Conservation (phyloP, 2,113 vertebrate species). For the Empidonax alnorum region DNA sequence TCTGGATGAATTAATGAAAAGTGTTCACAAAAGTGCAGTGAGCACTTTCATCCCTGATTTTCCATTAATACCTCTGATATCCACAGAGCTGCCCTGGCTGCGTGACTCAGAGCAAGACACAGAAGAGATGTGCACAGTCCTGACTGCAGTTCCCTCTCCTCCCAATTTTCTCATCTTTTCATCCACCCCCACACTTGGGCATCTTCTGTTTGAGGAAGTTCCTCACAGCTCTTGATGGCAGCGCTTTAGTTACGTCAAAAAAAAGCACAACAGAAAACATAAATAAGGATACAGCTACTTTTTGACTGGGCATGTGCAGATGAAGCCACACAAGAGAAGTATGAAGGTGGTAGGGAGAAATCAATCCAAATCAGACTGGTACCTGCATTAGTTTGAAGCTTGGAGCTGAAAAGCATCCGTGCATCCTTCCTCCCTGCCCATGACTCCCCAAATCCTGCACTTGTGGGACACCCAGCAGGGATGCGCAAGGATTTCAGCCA, state of each 20-base stretch:
- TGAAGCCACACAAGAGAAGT: not conserved
- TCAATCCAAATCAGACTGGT: not conserved
- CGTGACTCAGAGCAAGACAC: not conserved
- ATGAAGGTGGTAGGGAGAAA: not conserved
- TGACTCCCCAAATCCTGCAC: not conserved
- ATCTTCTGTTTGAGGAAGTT: not conserved
- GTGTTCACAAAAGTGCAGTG: not conserved
- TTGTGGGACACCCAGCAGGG: not conserved
- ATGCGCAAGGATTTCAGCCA: not conserved
- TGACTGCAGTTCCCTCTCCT: not conserved
- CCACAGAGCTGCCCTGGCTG: not conserved
- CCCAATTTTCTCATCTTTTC: not conserved
- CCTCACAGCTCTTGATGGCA: not conserved
- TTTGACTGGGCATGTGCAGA: not conserved
- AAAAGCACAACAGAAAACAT: not conserved
- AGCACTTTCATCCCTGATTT: not conserved
- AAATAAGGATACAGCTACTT: not conserved
- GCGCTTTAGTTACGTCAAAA: not conserved
- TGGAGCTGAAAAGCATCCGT: not conserved
- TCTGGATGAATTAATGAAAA: not conserved
- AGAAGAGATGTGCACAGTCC: not conserved
- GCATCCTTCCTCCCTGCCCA: not conserved
- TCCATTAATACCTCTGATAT: not conserved
- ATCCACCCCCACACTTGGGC: not conserved
- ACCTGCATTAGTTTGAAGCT: not conserved